Evolutionary conservation across 2,113 vertebrate genomes (phyloP), one percentile per base, ranked within the genome.

Genomic region (Diphyllodes magnificus): DNA sequence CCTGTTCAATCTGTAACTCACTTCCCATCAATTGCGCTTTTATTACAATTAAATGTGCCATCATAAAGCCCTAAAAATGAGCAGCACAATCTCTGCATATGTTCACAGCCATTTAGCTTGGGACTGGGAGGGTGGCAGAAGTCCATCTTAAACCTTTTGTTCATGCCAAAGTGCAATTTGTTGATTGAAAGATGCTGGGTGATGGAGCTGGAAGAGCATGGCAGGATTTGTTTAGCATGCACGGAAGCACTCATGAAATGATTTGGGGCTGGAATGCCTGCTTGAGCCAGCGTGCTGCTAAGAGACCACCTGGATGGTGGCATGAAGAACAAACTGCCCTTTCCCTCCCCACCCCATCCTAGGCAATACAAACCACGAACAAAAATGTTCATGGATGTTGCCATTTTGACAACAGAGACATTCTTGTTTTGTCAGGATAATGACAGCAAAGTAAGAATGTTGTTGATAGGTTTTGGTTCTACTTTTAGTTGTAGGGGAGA

Each of bases 131-230:
- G 47, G 86, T 98, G 96, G 92, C 98, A 97, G 59, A 72, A 86
- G 33, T 96, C 97, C 96, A 97, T 96, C 82, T 86, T 79, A 60
- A 96, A 87, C 72, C 94, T 96, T 96, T 88, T 94, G 88, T 88
- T 95, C 44, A 4, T 93, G 96, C 96, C 97, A 97, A 91, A 96
- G 91, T 93, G 65, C 92, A 97, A 71, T 98, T 96, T 96, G 85
- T 95, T 59, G 56, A 92, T 93, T 96, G 92, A 96, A 96, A 88
- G 94, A 78, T 93, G 80, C 89, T 68, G 71, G 84, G 77, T 92
- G 86, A 86, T 93, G 83, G 84, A 94, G 88, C 90, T 85, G 79
- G 69, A 94, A 89, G 76, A 59, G 76, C 37, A 79, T 56, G 35
- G 60, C 85, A 80, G 95, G 85, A 28, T 47, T 95, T 86, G 86